phyloP scores from a whole-genome alignment of 2,888 invertebrate genomes.

The Heliconius cydno region DNA sequence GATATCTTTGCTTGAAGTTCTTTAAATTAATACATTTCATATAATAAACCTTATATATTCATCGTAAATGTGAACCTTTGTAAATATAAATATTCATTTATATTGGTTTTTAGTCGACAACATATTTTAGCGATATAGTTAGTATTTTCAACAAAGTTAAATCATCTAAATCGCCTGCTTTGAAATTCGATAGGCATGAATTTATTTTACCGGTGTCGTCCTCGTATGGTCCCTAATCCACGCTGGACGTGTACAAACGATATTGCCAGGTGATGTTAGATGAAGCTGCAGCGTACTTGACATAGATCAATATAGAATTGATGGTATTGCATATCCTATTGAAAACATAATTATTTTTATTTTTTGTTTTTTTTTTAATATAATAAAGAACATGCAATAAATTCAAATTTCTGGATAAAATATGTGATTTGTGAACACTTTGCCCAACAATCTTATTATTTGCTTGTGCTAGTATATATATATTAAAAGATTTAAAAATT shows the following conservation, averaged over 20 bases:
- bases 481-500: background rate
- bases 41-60: background rate
- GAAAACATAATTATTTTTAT: background rate
- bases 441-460: background rate
- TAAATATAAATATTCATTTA: background rate
- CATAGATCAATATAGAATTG: constrained; percentile 73
- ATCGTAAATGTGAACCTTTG: background rate
- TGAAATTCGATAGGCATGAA: constrained; percentile 56
- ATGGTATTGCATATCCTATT: constrained; percentile 63
- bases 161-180: constrained; percentile 28
- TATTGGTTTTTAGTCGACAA: background rate
- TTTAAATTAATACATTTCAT: background rate
- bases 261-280: constrained; percentile 74
- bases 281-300: constrained; percentile 66
- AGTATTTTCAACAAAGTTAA: background rate
- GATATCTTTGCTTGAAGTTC: background rate
- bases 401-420: background rate
- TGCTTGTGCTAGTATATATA: background rate
- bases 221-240: constrained; percentile 62
- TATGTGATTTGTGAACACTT: background rate
- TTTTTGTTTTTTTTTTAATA: background rate
- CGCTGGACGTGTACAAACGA: constrained; percentile 71
- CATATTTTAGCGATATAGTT: background rate
- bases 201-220: constrained; percentile 60
- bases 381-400: background rate